A percentile compares a stretch with the other conserved stretches of the same genome.
phyloP scores from a whole-genome alignment of 2,797 vertebrate species.

The Pseudochaenichthys georgianus region DNA sequence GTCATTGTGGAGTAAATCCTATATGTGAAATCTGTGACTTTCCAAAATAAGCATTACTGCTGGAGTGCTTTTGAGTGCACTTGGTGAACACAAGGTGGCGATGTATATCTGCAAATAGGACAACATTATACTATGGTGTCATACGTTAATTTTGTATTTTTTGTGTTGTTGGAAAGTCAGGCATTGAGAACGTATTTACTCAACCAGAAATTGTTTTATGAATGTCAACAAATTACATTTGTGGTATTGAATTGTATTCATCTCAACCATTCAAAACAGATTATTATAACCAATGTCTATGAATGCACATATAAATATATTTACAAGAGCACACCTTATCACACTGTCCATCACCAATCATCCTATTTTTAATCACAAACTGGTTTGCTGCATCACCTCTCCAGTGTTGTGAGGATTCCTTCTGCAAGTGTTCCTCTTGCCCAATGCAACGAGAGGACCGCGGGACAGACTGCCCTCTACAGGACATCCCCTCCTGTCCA shows the following conservation, averaged over 20 bases:
- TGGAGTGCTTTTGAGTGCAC: background rate
- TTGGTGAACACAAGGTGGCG: conserved; percentile 65
- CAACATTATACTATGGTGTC: background rate
- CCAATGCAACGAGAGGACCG: background rate
- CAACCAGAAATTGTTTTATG: too few relatives aligned
- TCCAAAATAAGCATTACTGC: background rate
- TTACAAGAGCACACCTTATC: conserved; percentile 26
- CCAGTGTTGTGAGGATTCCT: conserved; percentile 23
- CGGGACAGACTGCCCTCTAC: background rate
- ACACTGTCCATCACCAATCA: conserved; percentile 15
- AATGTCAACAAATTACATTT: background rate
- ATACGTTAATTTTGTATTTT: too few relatives aligned
- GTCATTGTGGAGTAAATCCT: background rate
- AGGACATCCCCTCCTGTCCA: conserved; percentile 67
- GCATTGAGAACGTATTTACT: too few relatives aligned
- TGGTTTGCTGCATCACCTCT: conserved; percentile 64
- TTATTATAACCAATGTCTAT: background rate
- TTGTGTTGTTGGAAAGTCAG: too few relatives aligned
- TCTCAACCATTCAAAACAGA: background rate
- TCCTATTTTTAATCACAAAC: conserved; percentile 45
- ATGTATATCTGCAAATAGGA: conserved; percentile 36
- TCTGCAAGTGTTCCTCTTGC: conserved; percentile 24
- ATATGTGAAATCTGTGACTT: conserved; percentile 1
- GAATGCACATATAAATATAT: conserved; percentile 52
- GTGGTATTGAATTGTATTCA: background rate